A percentile compares a stretch with the other conserved stretches of the same genome.
These are phyloP conservation scores for Morpho achilles DNA, from an alignment of 2,888 invertebrate genomes.

Conservation along the genomic window DNA sequence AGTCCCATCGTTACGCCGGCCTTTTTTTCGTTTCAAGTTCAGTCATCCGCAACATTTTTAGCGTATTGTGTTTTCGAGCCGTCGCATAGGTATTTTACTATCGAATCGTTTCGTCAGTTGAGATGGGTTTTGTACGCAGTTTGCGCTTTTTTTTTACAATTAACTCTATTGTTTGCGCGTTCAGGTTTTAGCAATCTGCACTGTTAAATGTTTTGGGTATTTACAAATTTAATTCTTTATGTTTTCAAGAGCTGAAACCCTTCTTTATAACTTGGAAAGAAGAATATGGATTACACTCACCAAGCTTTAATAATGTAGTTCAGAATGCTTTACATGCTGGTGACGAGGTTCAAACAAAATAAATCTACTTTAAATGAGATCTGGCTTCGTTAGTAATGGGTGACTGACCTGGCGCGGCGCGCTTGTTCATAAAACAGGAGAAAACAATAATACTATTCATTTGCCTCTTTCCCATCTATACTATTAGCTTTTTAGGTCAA, in stretches of 20 bases:
- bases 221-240: too few relatives aligned
- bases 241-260: slow-evolving; percentile 6
- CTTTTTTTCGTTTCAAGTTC: slow-evolving; percentile 13
- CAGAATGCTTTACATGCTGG: too few relatives aligned
- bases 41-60: slow-evolving; percentile 16
- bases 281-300: slow-evolving; percentile 9
- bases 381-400: too few relatives aligned
- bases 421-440: too few relatives aligned
- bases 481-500: too few relatives aligned
- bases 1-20: slow-evolving; percentile 2
- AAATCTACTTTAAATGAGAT: too few relatives aligned
- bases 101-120: slow-evolving; percentile 12
- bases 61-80: slow-evolving; percentile 18
- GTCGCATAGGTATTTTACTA: slow-evolving; percentile 13
- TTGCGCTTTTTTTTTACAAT: slow-evolving; percentile 27
- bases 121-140: slow-evolving; percentile 23
- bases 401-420: too few relatives aligned
- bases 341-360: too few relatives aligned
- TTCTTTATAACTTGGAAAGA: not conserved
- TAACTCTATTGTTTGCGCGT: slow-evolving; percentile 23
- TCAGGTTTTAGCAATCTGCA: slow-evolving; percentile 1
- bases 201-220: too few relatives aligned
- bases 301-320: too few relatives aligned
- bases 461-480: too few relatives aligned
- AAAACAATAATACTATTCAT: too few relatives aligned